phyloP scores from a whole-genome alignment of 1,140 invertebrate species.

The Ceratosolen fusciceps region DNA sequence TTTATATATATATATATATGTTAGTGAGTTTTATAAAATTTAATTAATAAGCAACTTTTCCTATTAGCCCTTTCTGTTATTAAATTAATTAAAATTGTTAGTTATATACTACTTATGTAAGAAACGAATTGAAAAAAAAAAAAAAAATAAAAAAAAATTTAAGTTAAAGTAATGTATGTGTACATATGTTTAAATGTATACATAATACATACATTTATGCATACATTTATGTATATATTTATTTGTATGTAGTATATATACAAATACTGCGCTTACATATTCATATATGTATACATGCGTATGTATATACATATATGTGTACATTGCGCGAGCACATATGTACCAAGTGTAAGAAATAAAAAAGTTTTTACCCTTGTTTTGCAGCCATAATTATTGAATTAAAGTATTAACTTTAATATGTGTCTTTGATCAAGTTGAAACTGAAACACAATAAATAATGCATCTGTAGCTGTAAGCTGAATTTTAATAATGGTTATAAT shows the following conservation, averaged over 20 bases:
- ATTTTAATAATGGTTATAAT: not conserved
- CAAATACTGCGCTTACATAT: not conserved
- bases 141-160: too few relatives aligned
- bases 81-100: not conserved
- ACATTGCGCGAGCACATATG: too few relatives aligned
- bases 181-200: not conserved
- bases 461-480: too few relatives aligned
- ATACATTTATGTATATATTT: not conserved
- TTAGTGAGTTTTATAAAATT: not conserved
- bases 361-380: conserved; percentile 44
- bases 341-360: not conserved
- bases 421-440: not conserved
- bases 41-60: not conserved
- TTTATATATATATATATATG: not conserved
- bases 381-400: conserved; percentile 32
- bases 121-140: not conserved
- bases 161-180: too few relatives aligned
- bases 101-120: not conserved
- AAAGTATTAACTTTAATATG: not conserved
- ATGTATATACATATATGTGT: not conserved
- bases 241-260: too few relatives aligned
- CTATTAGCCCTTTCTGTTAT: not conserved
- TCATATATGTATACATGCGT: not conserved
- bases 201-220: not conserved
- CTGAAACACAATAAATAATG: not conserved